Percentiles rank a stretch among this genome's conserved stretches.
Conservation (phyloP, 2,113 vertebrate species). For the Romanogobio albipinnatus region DNA sequence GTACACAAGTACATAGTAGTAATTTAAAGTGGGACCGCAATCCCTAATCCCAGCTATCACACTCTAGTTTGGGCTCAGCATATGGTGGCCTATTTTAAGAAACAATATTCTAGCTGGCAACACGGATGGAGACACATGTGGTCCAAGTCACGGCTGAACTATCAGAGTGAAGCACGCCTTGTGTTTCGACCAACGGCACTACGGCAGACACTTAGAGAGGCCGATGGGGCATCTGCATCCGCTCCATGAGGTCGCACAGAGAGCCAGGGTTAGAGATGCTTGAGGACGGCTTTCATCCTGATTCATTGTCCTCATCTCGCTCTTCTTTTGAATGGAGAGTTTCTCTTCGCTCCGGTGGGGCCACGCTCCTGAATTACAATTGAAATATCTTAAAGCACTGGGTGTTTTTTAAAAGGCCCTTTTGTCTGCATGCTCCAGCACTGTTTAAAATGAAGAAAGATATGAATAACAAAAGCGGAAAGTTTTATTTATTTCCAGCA, state of each 20-base stretch:
- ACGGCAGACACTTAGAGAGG: not conserved
- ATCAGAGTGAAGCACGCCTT: not conserved
- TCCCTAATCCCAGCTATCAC: not conserved
- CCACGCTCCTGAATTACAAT: constrained; percentile 1
- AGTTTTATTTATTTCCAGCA: not conserved
- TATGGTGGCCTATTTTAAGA: constrained; percentile 41
- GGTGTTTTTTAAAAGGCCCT: constrained; percentile 9
- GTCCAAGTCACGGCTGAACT: constrained; percentile 29
- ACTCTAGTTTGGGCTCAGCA: constrained; percentile 30
- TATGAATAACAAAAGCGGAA: not conserved
- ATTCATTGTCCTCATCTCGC: constrained; percentile 23
- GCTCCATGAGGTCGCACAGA: not conserved
- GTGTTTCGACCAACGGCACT: not conserved
- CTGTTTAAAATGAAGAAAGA: constrained; percentile 7
- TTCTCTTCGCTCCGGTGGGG: constrained; percentile 3
- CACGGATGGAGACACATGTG: not conserved
- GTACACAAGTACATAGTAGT: too few relatives aligned
- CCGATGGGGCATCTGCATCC: too few relatives aligned
- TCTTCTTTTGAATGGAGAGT: constrained; percentile 38
- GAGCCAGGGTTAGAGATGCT: not conserved
- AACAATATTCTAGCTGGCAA: constrained; percentile 15
- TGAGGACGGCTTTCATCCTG: constrained; percentile 40
- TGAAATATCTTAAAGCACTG: constrained; percentile 12
- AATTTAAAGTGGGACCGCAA: too few relatives aligned
- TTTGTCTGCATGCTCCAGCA: constrained; percentile 24